Conservation (phyloP, 2,888 invertebrate species). For the Temnothorax unifasciatus region DNA sequence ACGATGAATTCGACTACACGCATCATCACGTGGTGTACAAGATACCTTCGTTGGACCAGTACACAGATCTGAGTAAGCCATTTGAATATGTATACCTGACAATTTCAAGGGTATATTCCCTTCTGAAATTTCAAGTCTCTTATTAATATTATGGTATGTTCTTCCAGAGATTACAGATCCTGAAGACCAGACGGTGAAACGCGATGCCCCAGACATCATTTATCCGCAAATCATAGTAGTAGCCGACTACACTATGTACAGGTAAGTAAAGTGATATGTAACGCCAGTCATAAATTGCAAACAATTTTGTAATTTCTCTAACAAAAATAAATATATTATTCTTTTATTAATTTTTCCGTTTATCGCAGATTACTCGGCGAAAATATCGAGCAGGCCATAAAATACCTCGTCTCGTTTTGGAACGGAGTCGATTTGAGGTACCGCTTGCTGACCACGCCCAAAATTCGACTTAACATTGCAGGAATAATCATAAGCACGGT, state of each 20-base stretch:
- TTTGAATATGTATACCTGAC: neutral
- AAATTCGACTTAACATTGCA: conserved; percentile 80
- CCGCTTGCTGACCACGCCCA: conserved; percentile 76
- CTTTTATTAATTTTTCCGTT: neutral
- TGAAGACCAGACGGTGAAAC: conserved; percentile 48
- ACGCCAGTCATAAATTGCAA: neutral
- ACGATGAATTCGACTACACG: conserved; percentile 59
- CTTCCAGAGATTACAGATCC: conserved; percentile 61
- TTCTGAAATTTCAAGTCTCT: neutral
- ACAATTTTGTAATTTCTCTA: neutral
- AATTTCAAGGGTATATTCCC: neutral
- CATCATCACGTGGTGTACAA: conserved; percentile 78
- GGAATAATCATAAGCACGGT: conserved; percentile 78
- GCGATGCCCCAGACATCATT: conserved; percentile 69
- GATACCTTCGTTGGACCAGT: conserved; percentile 23
- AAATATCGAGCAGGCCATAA: conserved; percentile 69
- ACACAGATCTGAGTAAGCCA: conserved; percentile 59
- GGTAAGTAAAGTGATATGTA: conserved; percentile 60
- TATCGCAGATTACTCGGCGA: conserved; percentile 69
- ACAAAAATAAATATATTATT: neutral
- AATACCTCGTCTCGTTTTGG: conserved; percentile 81
- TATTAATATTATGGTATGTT: neutral
- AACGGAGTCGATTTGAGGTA: conserved; percentile 82
- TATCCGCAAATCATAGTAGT: conserved; percentile 80
- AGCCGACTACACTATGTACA: conserved; percentile 76